Evolutionary conservation across 2,888 invertebrate species (phyloP), one percentile per base, ranked within the genome.

Genomic region (Cylindroiulus punctatus): DNA sequence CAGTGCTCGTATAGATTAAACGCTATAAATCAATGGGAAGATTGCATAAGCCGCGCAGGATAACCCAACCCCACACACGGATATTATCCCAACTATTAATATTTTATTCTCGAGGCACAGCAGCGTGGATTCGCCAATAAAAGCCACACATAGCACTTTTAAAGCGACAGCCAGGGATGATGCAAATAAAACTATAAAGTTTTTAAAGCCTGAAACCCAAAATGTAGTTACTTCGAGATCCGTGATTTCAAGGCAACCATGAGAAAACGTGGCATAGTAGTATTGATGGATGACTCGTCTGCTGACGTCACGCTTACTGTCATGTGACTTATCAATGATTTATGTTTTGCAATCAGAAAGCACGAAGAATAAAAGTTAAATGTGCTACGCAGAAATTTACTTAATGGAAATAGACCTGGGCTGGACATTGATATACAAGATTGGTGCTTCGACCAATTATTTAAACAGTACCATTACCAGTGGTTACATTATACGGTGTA

Each of bases 61-160:
- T 65, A 65, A 65, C n/a, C 65, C 65, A 26, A 65, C 65, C 65
- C 26, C 65, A 26, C 65, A 26, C 65, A 65, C 10, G 65, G 65
- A 65, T n/a, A 65, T 65, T 65, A 65, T 26, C 65, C 57, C n/a
- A 57, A 17, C 57, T 57, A 57, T 57, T 57, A 57, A 57, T 57
- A 57, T 57, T 57, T 57, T 57, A 57, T 57, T 57, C 57, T 57
- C 57, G 10, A 8, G n/a, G n/a, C 19, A 52, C 52, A 52, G n/a
- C 52, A n/a, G 65, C 65, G 26, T 65, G 26, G 8, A 65, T 65
- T 10, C 4, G 65, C 8, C 65, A 65, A 65, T 65, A 65, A 65
- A n/a, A 65, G 65, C 26, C 26, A 10, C 65, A 65, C 65, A 65
- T 52, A 52, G 52, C 65, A 8, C n/a, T 65, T n/a, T 65, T 10